Evolutionary conservation across 2,888 invertebrate species (phyloP).

Genomic region (Rhamnusium bicolor): DNA sequence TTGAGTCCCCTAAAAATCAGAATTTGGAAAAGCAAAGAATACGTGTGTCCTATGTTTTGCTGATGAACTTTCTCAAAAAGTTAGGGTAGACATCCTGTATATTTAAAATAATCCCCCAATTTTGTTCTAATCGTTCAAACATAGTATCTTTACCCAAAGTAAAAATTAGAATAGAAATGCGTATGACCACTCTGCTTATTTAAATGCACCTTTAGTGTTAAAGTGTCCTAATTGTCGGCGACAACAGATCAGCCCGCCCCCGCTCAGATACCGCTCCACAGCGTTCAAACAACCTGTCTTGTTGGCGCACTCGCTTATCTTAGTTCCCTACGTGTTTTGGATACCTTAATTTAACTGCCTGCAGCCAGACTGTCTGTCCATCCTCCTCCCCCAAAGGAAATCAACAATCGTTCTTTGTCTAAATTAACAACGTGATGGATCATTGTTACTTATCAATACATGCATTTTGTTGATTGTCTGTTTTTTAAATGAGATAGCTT

Average conservation of each 20-base stretch:
- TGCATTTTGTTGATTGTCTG: constrained; percentile 61
- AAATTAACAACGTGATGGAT: constrained; percentile 60
- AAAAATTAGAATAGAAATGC: not conserved
- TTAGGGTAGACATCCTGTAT: no score
- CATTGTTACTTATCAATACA: constrained; percentile 62
- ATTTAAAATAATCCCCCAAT: no score
- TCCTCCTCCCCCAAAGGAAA: constrained; percentile 7
- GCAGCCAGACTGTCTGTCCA: constrained; percentile 41
- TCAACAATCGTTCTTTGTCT: constrained; percentile 24
- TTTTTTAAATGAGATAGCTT: constrained; percentile 50
- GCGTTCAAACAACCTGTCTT: constrained; percentile 54
- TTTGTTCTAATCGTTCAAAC: no score
- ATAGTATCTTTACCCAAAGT: not conserved
- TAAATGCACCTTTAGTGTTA: constrained; percentile 61
- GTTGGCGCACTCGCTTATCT: constrained; percentile 60
- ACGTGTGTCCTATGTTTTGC: no score
- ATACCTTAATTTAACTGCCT: constrained; percentile 64
- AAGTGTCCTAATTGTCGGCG: constrained; percentile 64
- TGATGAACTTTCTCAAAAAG: no score
- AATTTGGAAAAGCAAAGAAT: no score
- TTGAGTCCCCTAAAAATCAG: no score
- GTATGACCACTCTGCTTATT: not conserved
- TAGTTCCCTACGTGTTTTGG: constrained; percentile 60
- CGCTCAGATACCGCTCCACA: constrained; percentile 12
- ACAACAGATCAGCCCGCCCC: constrained; percentile 43